A percentile compares a stretch with the other conserved stretches of the same genome.
phyloP scores from a whole-genome alignment of 64 coral and sea anemone species.

The Hydrozoanthus tunicans region DNA sequence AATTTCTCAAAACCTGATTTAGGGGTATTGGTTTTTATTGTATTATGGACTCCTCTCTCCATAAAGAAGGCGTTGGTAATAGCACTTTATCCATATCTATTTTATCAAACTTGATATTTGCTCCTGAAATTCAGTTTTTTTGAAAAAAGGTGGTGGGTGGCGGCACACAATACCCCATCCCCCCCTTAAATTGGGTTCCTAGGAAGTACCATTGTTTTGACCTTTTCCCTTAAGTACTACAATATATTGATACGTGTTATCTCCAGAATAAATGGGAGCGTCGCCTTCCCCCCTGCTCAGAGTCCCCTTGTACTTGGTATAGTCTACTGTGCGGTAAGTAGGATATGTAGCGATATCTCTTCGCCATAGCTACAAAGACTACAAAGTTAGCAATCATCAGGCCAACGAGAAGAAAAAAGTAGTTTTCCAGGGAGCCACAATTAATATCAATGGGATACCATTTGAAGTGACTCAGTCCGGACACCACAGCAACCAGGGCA shows the following conservation, averaged over 20 bases:
- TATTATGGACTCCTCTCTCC: too few species aligned
- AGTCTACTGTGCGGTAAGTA: neutral
- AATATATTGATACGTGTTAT: neutral
- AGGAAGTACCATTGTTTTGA: too few species aligned
- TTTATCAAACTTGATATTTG: too few species aligned
- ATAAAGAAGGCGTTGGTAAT: too few species aligned
- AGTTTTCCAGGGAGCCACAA: conserved; percentile 69
- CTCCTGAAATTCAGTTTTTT: too few species aligned
- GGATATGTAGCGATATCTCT: neutral
- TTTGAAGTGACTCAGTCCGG: neutral
- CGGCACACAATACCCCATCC: too few species aligned
- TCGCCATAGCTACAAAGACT: conserved; percentile 42
- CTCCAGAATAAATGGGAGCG: neutral
- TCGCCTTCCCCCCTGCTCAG: neutral
- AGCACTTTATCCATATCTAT: too few species aligned
- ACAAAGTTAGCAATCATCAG: conserved; percentile 60
- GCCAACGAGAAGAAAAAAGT: conserved; percentile 74
- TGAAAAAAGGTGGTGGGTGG: too few species aligned
- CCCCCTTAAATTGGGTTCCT: too few species aligned
- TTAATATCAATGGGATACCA: conserved; percentile 81
- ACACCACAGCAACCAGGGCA: conserved; percentile 60
- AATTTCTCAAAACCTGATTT: too few species aligned
- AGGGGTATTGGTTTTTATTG: too few species aligned
- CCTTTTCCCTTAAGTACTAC: too few species aligned
- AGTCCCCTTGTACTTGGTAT: neutral